A percentile compares a stretch with the other conserved stretches of the same genome.
Conservation (phyloP, 2,888 invertebrate genomes). For the Erynnis tages region DNA sequence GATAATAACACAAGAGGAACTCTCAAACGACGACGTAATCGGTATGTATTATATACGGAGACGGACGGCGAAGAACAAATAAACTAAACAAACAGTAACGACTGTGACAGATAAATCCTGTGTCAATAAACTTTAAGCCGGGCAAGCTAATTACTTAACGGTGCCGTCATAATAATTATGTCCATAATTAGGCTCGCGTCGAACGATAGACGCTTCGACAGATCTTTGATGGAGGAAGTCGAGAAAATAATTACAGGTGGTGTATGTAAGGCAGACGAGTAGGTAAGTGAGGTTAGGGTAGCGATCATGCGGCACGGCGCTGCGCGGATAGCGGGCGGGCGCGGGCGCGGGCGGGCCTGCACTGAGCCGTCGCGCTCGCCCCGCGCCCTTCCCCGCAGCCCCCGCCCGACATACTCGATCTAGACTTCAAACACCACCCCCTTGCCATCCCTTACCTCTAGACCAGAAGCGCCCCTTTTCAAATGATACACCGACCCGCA, state of each 20-base stretch:
- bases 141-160: constrained; percentile 21
- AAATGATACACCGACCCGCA: constrained; percentile 17
- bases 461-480: constrained; percentile 13
- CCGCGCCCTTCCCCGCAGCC: constrained; percentile 41
- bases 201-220: constrained; percentile 14
- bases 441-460: constrained; percentile 37
- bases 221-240: constrained; percentile 31
- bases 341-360: constrained; percentile 76
- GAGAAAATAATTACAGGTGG: constrained; percentile 55
- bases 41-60: not conserved
- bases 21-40: not conserved
- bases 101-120: constrained; percentile 16
- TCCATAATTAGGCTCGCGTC: constrained; percentile 11
- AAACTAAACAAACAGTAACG: not conserved
- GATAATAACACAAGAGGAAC: not conserved
- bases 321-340: constrained; percentile 65
- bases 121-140: constrained; percentile 27
- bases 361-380: constrained; percentile 70
- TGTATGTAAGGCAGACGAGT: constrained; percentile 53
- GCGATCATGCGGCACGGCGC: constrained; percentile 57
- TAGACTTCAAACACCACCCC: constrained; percentile 53
- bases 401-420: constrained; percentile 38
- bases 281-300: constrained; percentile 72
- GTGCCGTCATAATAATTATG: constrained; percentile 19
- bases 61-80: constrained; percentile 12